Evolutionary conservation across 2,113 vertebrate species (phyloP).

Genomic region (Sylvietta virens): DNA sequence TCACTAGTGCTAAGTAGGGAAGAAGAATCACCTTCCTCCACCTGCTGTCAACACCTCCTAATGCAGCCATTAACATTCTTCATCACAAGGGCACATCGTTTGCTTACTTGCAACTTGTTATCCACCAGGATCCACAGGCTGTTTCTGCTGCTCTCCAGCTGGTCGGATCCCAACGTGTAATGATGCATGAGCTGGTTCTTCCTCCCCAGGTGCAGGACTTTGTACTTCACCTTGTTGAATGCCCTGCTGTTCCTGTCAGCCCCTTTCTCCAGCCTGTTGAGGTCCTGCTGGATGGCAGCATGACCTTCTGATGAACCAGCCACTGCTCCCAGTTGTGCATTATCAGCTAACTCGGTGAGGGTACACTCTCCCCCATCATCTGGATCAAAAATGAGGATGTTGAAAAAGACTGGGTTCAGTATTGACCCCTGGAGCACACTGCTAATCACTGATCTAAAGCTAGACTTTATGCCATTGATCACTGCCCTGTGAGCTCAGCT

Average conservation of each 20-base stretch:
- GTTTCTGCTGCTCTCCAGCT: background rate
- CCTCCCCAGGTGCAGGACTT: background rate
- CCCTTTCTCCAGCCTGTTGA: background rate
- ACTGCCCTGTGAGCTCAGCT: background rate
- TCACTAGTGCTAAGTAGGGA: background rate
- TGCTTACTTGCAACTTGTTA: background rate
- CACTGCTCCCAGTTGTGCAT: background rate
- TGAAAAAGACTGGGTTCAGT: background rate
- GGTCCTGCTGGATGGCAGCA: background rate
- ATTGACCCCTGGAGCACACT: background rate
- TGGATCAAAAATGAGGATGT: background rate
- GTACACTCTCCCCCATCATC: background rate
- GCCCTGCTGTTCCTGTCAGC: background rate
- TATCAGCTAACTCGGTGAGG: background rate
- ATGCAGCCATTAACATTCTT: background rate
- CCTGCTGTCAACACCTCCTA: background rate
- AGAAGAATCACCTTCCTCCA: background rate
- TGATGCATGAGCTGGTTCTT: background rate
- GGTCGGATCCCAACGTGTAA: fast-evolving
- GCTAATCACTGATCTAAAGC: background rate
- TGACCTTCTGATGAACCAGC: background rate
- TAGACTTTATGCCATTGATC: background rate
- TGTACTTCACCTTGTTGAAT: background rate
- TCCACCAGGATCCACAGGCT: background rate
- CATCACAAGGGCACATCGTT: background rate